These are phyloP conservation scores for Eilema depressum DNA, from an alignment of 2,888 invertebrate genomes.

Conservation along the genomic window DNA sequence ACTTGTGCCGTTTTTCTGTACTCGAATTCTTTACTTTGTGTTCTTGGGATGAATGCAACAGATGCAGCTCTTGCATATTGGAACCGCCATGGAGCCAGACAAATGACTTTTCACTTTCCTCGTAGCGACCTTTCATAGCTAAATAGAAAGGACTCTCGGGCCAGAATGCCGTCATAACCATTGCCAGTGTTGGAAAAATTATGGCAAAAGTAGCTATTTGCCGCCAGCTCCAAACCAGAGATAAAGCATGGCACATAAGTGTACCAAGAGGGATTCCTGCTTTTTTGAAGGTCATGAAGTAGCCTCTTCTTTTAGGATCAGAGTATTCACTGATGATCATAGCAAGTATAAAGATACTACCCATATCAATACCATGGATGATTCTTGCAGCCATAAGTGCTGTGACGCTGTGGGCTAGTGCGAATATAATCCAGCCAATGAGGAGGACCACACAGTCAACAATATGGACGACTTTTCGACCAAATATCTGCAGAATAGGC, in stretches of 20 bases:
- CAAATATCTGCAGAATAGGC: conserved; percentile 56
- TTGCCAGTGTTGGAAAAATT: conserved; percentile 31
- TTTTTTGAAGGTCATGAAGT: conserved; percentile 59
- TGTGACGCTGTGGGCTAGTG: conserved; percentile 47
- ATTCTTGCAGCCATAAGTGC: conserved; percentile 54
- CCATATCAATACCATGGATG: conserved; percentile 57
- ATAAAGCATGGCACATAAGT: conserved; percentile 56
- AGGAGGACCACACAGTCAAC: conserved; percentile 35
- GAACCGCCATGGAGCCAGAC: conserved; percentile 56
- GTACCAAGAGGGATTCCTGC: conserved; percentile 47
- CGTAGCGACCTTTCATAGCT: conserved; percentile 59
- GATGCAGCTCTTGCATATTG: conserved; percentile 51
- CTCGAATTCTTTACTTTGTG: conserved; percentile 24
- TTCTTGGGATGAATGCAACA: conserved; percentile 45
- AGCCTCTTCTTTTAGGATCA: conserved; percentile 58
- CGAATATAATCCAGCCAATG: conserved; percentile 57
- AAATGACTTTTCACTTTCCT: conserved; percentile 57
- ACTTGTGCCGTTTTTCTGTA: conserved; percentile 32
- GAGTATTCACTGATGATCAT: conserved; percentile 61
- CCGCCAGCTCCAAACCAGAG: conserved; percentile 57
- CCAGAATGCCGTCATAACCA: conserved; percentile 55
- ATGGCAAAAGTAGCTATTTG: conserved; percentile 52
- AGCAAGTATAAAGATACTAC: conserved; percentile 54
- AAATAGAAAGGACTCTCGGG: conserved; percentile 63
- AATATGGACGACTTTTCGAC: conserved; percentile 55